Conservation (phyloP, 2,113 vertebrate species). For the Mastomys coucha region DNA sequence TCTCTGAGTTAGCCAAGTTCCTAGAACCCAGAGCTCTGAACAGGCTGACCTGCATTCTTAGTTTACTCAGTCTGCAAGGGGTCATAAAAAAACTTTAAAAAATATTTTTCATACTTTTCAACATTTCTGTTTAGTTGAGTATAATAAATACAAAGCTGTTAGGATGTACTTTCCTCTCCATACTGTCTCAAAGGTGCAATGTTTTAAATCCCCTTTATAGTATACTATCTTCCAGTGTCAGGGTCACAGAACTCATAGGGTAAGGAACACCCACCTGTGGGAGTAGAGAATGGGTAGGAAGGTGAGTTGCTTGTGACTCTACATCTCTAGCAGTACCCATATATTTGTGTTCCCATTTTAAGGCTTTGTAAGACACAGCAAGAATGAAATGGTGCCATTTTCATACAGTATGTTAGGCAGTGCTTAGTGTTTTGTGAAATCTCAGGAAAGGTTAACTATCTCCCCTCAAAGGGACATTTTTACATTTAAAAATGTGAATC, state of each 20-base stretch:
- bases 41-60: too few relatives aligned
- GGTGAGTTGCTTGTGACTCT: neutral
- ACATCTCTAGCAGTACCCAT: neutral
- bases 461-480: neutral
- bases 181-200: neutral
- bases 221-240: neutral
- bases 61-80: too few relatives aligned
- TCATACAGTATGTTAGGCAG: neutral
- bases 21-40: too few relatives aligned
- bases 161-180: neutral
- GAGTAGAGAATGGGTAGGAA: neutral
- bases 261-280: too few relatives aligned
- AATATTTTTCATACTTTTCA: too few relatives aligned
- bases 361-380: neutral
- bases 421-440: conserved; percentile 35
- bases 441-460: conserved; percentile 33
- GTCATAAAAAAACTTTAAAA: too few relatives aligned
- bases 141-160: neutral
- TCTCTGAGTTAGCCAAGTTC: too few relatives aligned
- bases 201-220: neutral
- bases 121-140: neutral
- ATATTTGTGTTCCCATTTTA: neutral
- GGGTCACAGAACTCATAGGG: neutral
- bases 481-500: conserved; percentile 25
- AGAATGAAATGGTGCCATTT: conserved; percentile 39